Base-by-base conservation (phyloP, 2,797 vertebrate genomes). In the Florisuga fusca region DNA sequence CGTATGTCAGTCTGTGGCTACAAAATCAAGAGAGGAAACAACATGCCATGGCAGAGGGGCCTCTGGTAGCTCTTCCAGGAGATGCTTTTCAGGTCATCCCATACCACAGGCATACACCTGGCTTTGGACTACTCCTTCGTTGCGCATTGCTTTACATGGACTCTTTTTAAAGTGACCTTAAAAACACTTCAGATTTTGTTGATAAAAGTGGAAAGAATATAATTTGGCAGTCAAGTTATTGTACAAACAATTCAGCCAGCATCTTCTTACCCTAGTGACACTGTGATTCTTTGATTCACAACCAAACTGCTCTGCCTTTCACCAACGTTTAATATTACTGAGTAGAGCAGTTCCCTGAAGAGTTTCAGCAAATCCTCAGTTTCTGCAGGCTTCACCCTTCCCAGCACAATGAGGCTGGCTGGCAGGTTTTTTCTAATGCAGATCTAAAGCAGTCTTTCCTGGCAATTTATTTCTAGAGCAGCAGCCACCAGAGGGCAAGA, bases 401-500 rank as follows among this genome's bases (percentile, higher is more conserved):
- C 61, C 58, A 34, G 64, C 9, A 12, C 45, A 12, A 17, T 2
- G 17, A 18, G 15, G 4, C 5, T 33, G 53, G 7, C 41, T 83
- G 69, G 2, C 31, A 27, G 23, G 2, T 62, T 31, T 53, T 3
- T 4, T 1, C 50, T 33, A 23, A 38, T 29, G 38, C 76, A 38
- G 3, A 17, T 78, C 8, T 14, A 22, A 34, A 33, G 12, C 15
- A 18, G 10, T 18, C 90, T 86, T 64, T 15, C 22, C 17, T 23
- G 10, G 2, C 33, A 19, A 5, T 18, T 59, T 14, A 10, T 41
- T n/a, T 58, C 6, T 1, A 13, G 10, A 69, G 17, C 41, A 83
- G 2, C 20, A 45, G 54, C 95, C 94, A 81, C 38, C 36, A 93
- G 95, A 96, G 85, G 93, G 94, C 86, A 81, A 67, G 75, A 78